Percentiles rank a stretch among this genome's conserved stretches.
Evolutionary conservation across 2,113 vertebrate species (phyloP).

Genomic region (Cyprinodon brontotheroides): DNA sequence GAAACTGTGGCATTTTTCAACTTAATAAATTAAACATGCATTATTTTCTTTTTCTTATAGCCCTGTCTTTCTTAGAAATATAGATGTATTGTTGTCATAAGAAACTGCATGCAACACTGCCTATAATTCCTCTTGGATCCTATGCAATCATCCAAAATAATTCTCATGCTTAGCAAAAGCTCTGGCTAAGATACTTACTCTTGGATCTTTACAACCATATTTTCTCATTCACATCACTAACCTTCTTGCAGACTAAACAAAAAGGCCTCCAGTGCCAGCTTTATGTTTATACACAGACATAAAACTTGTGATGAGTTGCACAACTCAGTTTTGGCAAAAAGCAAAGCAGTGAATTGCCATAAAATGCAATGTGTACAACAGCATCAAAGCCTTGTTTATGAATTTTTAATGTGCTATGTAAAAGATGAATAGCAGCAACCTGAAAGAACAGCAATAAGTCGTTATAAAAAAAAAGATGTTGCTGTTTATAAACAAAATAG

Average conservation of each 20-base stretch:
- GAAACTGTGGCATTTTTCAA: background rate
- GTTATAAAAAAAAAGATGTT: background rate
- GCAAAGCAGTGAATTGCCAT: background rate
- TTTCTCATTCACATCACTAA: background rate
- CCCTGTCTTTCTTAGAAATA: background rate
- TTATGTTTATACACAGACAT: background rate
- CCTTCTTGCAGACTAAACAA: conserved; percentile 11
- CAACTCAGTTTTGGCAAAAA: background rate
- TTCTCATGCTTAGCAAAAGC: background rate
- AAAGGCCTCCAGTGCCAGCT: conserved; percentile 4
- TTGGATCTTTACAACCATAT: background rate
- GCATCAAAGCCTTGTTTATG: conserved; percentile 13
- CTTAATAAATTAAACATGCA: too few species aligned
- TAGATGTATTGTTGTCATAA: background rate
- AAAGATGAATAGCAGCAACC: conserved; percentile 7
- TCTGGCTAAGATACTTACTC: background rate
- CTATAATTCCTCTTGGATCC: too few species aligned
- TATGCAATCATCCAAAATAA: too few species aligned
- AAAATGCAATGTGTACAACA: background rate
- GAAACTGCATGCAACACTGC: too few species aligned
- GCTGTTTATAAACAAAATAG: background rate
- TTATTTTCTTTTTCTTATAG: background rate
- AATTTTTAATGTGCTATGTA: conserved; percentile 17
- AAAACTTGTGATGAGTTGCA: background rate
- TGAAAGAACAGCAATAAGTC: conserved; percentile 6